Base-by-base conservation (phyloP, 2,888 invertebrate species). In the Habroteleia sp. region DNA sequence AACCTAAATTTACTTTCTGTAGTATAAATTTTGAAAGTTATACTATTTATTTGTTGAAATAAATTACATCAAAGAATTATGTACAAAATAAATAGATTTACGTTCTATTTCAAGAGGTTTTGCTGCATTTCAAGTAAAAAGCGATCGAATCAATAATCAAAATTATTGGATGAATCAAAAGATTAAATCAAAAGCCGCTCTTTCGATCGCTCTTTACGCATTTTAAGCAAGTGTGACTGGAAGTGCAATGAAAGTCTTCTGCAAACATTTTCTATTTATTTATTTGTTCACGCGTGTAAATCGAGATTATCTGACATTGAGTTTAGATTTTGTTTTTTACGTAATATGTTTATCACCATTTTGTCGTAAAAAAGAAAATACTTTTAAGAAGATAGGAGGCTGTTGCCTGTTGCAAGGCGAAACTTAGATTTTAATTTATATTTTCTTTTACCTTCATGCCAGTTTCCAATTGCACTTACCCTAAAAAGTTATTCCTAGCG, bases 221-320 rank as follows among this genome's bases (percentile, higher is more conserved):
- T 68, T 74, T 74, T 62, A 68, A 56, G 39, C 23, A 42, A 54
- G 66, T 66, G 35, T 58, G 73, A 74, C 66, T 74, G 62, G 66
- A 66, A 74, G 73, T 74, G 73, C 66, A 74, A 66, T 74, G 66
- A 74, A 74, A 74, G 73, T 74, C 73, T 74, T 74, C 66, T 66
- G 73, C 62, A 52, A 65, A 37, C 52, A 44, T 62, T 68, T 68
- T 60, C 29, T 65, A 73, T 74, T 74, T 74, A 74, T 74, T 74
- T 74, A 74, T 74, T 73, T 41, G 7, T 58, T 48, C 27, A 27
- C 11, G 31, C 17, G 33, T 7, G 20, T 48, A 74, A 74, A 48
- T 74, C 56, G 62, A 68, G 66, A 74, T 74, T n/a, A 54, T 52
- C 41, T 5, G 23, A 20, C 20, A 17, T n/a, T 8, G 14, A 17